Conservation (phyloP, 2,113 vertebrate species). For the Alouatta palliata region DNA sequence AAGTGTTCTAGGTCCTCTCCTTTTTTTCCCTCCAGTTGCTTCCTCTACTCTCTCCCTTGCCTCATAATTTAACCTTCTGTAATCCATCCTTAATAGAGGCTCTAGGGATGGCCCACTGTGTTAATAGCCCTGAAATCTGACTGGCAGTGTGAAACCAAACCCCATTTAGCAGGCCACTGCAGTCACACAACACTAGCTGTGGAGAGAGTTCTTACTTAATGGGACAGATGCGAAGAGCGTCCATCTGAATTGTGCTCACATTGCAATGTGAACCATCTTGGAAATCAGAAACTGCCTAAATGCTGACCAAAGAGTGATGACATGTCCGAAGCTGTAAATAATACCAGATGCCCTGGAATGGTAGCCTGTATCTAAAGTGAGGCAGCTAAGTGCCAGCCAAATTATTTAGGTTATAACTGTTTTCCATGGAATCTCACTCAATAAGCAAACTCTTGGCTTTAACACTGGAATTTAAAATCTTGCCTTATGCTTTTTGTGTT, state of each 20-base stretch:
- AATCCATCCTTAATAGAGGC: not conserved
- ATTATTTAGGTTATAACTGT: not conserved
- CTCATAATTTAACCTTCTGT: not conserved
- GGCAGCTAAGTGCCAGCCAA: not conserved
- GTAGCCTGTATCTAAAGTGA: not conserved
- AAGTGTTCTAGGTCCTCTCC: not conserved
- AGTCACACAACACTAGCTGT: not conserved
- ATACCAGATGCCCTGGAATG: not conserved
- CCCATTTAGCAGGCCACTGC: not conserved
- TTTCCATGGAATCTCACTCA: not conserved
- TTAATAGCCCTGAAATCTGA: constrained; percentile 12
- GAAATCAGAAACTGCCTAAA: constrained; percentile 49
- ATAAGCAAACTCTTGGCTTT: not conserved
- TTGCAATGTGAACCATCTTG: not conserved
- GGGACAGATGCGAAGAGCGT: not conserved
- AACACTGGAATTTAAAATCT: not conserved
- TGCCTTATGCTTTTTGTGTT: not conserved
- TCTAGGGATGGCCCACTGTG: not conserved
- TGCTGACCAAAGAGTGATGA: not conserved
- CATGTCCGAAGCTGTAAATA: not conserved
- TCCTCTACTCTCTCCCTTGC: not conserved
- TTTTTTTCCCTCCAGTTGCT: not conserved
- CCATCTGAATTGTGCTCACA: not conserved
- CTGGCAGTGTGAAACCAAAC: not conserved
- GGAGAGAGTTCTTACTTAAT: not conserved